phyloP scores from a whole-genome alignment of 2,888 invertebrate species.

The Seira musarum region DNA sequence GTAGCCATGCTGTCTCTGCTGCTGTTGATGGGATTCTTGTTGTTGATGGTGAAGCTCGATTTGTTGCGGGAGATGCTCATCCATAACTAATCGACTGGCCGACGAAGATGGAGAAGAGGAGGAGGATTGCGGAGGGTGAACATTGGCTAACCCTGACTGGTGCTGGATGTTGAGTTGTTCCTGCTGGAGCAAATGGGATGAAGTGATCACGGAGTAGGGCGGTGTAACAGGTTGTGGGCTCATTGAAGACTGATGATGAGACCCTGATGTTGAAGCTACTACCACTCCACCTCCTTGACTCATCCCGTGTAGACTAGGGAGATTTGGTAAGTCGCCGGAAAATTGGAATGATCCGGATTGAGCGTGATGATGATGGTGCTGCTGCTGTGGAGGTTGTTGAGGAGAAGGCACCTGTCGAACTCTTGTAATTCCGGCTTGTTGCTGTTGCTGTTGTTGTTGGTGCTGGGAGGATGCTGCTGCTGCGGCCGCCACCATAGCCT shows the following conservation, averaged over 20 bases:
- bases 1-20: slow-evolving; percentile 37
- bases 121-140: background rate
- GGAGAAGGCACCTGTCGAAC: slow-evolving; percentile 37
- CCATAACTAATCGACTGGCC: slow-evolving; percentile 28
- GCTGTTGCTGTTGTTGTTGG: background rate
- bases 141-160: background rate
- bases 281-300: slow-evolving; percentile 5
- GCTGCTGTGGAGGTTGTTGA: too few relatives aligned
- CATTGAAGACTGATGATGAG: slow-evolving; percentile 28
- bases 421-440: background rate
- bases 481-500: slow-evolving; percentile 51
- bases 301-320: slow-evolving; percentile 35
- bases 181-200: slow-evolving; percentile 35
- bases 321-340: slow-evolving; percentile 10
- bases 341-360: slow-evolving; percentile 33
- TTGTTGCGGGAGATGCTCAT: slow-evolving; percentile 37
- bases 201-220: slow-evolving; percentile 43
- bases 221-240: background rate
- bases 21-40: slow-evolving; percentile 25
- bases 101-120: slow-evolving; percentile 16
- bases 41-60: slow-evolving; percentile 49
- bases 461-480: slow-evolving; percentile 24
- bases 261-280: background rate
- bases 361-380: slow-evolving; percentile 23
- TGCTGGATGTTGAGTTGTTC: slow-evolving; percentile 22